These are phyloP conservation scores for Paraplagusia blochii DNA, from an alignment of 2,113 vertebrate genomes.

Conservation along the genomic window DNA sequence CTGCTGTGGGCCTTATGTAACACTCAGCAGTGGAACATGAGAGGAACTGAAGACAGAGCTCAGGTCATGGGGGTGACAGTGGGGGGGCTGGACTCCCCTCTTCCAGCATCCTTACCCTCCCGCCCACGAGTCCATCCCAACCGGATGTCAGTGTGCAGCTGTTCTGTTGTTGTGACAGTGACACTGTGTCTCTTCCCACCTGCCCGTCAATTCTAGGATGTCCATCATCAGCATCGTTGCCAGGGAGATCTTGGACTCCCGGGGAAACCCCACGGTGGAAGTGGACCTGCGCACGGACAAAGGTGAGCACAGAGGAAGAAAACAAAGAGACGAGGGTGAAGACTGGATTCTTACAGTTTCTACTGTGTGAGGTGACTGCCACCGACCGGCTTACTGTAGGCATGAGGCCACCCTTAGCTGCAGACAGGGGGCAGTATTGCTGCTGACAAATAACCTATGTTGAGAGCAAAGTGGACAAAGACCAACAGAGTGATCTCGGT, in stretches of 20 bases:
- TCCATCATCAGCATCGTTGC: constrained; percentile 86
- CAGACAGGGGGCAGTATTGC: too few species aligned
- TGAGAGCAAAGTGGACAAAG: too few species aligned
- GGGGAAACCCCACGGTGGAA: constrained; percentile 92
- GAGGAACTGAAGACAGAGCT: constrained; percentile 1
- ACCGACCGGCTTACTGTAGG: too few species aligned
- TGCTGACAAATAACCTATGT: too few species aligned
- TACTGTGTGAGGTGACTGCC: too few species aligned
- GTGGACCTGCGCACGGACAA: constrained; percentile 89
- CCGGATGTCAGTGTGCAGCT: too few species aligned
- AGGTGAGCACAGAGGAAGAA: constrained; percentile 70
- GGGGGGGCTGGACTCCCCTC: neutral
- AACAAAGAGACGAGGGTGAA: neutral
- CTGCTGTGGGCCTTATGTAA: constrained; percentile 65
- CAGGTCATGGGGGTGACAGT: neutral
- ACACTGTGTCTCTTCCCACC: neutral
- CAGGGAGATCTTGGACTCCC: constrained; percentile 94
- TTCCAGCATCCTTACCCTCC: too few species aligned
- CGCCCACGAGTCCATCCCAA: too few species aligned
- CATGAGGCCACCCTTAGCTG: too few species aligned
- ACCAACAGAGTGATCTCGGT: neutral
- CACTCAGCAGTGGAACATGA: constrained; percentile 18
- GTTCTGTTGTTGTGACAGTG: too few species aligned
- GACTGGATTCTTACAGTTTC: too few species aligned
- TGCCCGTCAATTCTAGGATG: constrained; percentile 62